phyloP scores from a whole-genome alignment of 2,888 invertebrate species.

The Octonoba sinensis region DNA sequence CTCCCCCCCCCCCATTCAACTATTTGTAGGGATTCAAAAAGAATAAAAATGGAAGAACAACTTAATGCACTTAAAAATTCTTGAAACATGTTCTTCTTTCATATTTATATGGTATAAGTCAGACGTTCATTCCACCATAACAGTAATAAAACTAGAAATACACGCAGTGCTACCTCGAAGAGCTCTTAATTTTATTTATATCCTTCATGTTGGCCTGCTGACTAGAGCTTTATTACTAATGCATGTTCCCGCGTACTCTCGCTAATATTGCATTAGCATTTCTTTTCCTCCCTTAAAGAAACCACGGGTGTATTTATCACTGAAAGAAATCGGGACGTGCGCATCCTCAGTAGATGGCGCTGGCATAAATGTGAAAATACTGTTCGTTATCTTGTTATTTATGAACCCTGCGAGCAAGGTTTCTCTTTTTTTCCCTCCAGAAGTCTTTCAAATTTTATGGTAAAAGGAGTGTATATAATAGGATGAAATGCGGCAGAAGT shows the following conservation, averaged over 20 bases:
- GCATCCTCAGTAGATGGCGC: neutral
- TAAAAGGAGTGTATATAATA: too few species aligned
- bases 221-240: conserved; percentile 1
- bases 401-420: neutral
- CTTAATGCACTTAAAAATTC: too few species aligned
- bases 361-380: conserved; percentile 8
- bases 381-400: conserved; percentile 8
- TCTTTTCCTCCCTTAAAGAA: neutral
- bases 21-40: too few species aligned
- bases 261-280: conserved; percentile 3
- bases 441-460: too few species aligned
- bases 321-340: neutral
- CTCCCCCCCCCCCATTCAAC: too few species aligned
- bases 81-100: too few species aligned
- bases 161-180: neutral
- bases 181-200: conserved; percentile 1
- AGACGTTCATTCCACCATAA: too few species aligned
- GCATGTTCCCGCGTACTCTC: neutral
- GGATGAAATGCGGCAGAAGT: too few species aligned
- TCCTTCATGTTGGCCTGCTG: neutral
- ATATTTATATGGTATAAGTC: too few species aligned
- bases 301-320: conserved; percentile 1
- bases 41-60: too few species aligned
- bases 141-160: too few species aligned
- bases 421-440: too few species aligned